phyloP scores from a whole-genome alignment of 2,888 invertebrate species.

The Bugula neritina region DNA sequence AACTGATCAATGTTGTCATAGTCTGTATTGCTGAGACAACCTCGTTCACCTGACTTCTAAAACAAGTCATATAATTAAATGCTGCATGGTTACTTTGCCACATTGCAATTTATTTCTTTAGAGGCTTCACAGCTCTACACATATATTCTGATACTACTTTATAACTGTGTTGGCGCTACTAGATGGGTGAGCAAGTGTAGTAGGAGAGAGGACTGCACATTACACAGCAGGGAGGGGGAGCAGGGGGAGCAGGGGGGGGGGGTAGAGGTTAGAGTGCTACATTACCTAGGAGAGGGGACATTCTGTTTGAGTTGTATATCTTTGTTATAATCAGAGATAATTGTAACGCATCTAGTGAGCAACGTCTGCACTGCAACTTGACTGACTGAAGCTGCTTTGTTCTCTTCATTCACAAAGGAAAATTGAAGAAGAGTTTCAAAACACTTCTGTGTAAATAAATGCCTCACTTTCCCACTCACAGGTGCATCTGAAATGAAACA shows the following conservation, averaged over 20 bases:
- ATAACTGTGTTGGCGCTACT: too few relatives aligned
- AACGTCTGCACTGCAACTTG: slow-evolving; percentile 78
- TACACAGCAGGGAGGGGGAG: too few relatives aligned
- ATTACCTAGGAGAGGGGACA: slow-evolving; percentile 73
- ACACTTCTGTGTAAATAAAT: slow-evolving; percentile 92
- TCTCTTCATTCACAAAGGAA: slow-evolving; percentile 61
- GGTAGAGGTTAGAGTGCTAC: background rate
- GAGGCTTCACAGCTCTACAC: too few relatives aligned
- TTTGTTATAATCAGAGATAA: slow-evolving; percentile 77
- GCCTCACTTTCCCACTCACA: slow-evolving; percentile 70
- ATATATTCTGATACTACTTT: too few relatives aligned
- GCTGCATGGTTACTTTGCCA: too few relatives aligned
- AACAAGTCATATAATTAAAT: too few relatives aligned
- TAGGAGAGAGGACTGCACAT: too few relatives aligned
- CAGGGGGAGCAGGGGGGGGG: too few relatives aligned
- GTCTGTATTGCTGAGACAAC: slow-evolving; percentile 25
- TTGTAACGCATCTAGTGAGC: slow-evolving; percentile 85
- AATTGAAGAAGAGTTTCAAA: slow-evolving; percentile 92
- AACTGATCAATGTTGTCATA: background rate
- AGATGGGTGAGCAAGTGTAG: too few relatives aligned
- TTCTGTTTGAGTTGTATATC: slow-evolving; percentile 77
- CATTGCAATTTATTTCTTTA: too few relatives aligned
- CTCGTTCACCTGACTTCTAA: slow-evolving; percentile 25
- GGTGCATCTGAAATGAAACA: slow-evolving; percentile 62
- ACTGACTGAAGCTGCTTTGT: slow-evolving; percentile 35